phyloP scores from a whole-genome alignment of 2,888 invertebrate genomes.

The Aphodius sticticus region DNA sequence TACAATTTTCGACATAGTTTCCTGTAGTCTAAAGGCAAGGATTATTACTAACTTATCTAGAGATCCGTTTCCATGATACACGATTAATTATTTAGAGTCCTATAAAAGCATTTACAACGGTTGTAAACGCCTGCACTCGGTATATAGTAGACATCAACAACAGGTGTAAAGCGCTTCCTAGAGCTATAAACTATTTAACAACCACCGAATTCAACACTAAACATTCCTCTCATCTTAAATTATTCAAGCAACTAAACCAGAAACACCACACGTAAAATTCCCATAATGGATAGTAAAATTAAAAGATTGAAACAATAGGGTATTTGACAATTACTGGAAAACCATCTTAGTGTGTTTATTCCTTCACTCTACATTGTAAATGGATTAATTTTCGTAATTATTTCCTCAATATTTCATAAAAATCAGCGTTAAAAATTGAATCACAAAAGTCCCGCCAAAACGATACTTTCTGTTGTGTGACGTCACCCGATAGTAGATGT shows the following conservation, averaged over 20 bases:
- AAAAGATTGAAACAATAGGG: neutral
- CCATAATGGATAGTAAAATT: neutral
- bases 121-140: neutral
- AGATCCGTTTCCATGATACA: neutral
- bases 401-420: too few relatives aligned
- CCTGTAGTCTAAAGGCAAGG: too few relatives aligned
- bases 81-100: neutral
- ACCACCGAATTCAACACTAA: neutral
- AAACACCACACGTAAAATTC: neutral
- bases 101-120: neutral
- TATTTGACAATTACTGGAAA: too few relatives aligned
- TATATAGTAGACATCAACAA: neutral
- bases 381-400: too few relatives aligned
- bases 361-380: too few relatives aligned
- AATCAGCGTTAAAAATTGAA: too few relatives aligned
- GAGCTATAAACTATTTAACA: neutral
- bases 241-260: too few relatives aligned
- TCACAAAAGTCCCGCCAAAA: too few relatives aligned
- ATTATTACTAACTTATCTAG: neutral
- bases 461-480: too few relatives aligned
- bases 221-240: conserved; percentile 4
- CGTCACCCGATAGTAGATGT: too few relatives aligned
- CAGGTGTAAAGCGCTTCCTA: neutral
- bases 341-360: too few relatives aligned
- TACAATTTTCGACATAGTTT: too few relatives aligned